phyloP scores from a whole-genome alignment of 2,113 vertebrate genomes.

The Vulpes vulpes region DNA sequence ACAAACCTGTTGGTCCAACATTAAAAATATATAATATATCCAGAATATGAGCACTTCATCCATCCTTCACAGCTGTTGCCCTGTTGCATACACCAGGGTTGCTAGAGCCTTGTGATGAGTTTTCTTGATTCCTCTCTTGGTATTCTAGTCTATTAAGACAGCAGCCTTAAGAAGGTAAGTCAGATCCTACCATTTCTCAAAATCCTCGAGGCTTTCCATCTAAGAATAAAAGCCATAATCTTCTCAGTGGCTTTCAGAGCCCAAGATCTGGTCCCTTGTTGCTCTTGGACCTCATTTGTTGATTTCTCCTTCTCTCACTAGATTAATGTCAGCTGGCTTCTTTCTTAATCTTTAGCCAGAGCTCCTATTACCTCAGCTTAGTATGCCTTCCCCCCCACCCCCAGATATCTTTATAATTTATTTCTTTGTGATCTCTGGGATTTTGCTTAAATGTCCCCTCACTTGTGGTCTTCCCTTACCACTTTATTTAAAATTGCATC shows the following conservation, averaged over 20 bases:
- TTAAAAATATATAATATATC: not conserved
- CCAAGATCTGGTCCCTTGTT: not conserved
- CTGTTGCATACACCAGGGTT: not conserved
- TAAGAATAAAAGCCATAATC: not conserved
- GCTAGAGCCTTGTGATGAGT: not conserved
- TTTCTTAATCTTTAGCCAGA: not conserved
- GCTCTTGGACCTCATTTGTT: not conserved
- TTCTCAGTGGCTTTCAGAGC: not conserved
- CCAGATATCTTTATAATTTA: not conserved
- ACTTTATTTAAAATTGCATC: not conserved
- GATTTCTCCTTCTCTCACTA: not conserved
- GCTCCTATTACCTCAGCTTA: not conserved
- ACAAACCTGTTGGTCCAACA: not conserved
- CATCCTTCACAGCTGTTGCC: fast-evolving
- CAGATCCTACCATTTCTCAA: not conserved
- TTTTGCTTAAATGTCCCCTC: not conserved
- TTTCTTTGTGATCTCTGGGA: not conserved
- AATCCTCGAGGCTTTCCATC: not conserved
- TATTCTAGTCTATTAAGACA: not conserved
- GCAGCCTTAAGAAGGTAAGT: slow-evolving; percentile 24
- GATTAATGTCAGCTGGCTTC: not conserved
- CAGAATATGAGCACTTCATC: not conserved
- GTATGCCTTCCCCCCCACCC: not conserved
- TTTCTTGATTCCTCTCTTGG: not conserved
- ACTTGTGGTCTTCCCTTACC: not conserved